Conservation (phyloP, 2,888 invertebrate species). For the Chrysina gloriosa region DNA sequence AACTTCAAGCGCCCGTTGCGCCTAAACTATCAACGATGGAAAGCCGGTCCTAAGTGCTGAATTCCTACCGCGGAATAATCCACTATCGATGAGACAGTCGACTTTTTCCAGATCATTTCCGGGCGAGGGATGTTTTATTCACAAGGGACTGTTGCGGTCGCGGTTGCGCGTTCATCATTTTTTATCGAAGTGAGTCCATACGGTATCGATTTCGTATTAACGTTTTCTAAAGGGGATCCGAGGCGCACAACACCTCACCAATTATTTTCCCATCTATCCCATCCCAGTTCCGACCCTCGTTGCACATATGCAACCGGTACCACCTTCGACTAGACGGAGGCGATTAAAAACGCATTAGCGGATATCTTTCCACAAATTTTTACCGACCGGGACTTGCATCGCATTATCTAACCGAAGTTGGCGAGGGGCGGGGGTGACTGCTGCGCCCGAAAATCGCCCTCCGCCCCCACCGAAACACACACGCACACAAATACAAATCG, state of each 20-base stretch:
- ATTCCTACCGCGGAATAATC: too few relatives aligned
- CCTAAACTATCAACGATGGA: too few relatives aligned
- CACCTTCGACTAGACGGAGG: neutral
- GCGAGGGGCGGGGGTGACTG: neutral
- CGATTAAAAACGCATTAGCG: conserved; percentile 23
- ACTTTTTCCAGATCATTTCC: too few relatives aligned
- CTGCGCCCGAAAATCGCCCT: neutral
- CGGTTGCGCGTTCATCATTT: too few relatives aligned
- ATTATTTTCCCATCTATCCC: conserved; percentile 11
- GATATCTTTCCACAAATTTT: too few relatives aligned
- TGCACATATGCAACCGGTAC: neutral
- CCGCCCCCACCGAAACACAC: too few relatives aligned
- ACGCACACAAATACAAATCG: neutral
- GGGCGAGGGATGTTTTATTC: too few relatives aligned
- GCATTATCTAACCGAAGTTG: too few relatives aligned
- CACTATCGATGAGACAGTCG: too few relatives aligned
- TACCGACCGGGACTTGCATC: neutral
- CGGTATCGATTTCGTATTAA: conserved; percentile 7
- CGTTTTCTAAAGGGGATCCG: neutral
- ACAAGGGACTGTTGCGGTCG: too few relatives aligned
- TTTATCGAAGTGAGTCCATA: neutral
- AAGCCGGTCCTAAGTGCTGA: too few relatives aligned
- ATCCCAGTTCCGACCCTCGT: neutral
- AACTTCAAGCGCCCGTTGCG: too few relatives aligned
- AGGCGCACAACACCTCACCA: neutral